phyloP scores from a whole-genome alignment of 2,888 invertebrate genomes.

The Calameuta idolon region DNA sequence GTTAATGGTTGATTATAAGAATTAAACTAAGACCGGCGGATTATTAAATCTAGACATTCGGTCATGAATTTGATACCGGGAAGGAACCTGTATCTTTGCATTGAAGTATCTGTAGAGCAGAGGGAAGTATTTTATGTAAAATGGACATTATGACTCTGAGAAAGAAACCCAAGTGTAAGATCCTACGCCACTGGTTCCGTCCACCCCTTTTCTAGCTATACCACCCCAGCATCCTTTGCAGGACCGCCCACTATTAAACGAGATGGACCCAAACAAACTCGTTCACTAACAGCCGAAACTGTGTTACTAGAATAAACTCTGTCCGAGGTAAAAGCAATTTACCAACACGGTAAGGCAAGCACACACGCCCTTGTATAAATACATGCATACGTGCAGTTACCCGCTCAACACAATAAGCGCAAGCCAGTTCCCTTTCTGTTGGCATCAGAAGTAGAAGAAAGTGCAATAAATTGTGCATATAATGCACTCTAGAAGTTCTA shows the following conservation, averaged over 20 bases:
- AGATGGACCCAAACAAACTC: constrained; percentile 56
- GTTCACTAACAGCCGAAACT: constrained; percentile 50
- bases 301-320: constrained; percentile 60
- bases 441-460: constrained; percentile 55
- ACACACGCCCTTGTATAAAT: constrained; percentile 5
- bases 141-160: too few species aligned
- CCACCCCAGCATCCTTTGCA: constrained; percentile 41
- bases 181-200: constrained; percentile 32
- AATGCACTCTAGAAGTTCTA: constrained; percentile 42
- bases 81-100: too few species aligned
- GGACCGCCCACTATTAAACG: constrained; percentile 53
- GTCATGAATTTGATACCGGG: too few species aligned
- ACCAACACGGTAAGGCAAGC: constrained; percentile 19
- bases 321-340: constrained; percentile 43
- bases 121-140: too few species aligned
- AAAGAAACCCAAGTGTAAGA: not conserved
- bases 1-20: too few species aligned
- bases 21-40: too few species aligned
- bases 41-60: too few species aligned
- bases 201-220: constrained; percentile 20
- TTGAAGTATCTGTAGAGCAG: too few species aligned
- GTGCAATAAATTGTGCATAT: constrained; percentile 52
- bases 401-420: constrained; percentile 21
- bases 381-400: not conserved
- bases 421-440: constrained; percentile 50